Evolutionary conservation across 2,113 vertebrate species (phyloP), one percentile per base, ranked within the genome.

Genomic region (Raja brachyura): DNA sequence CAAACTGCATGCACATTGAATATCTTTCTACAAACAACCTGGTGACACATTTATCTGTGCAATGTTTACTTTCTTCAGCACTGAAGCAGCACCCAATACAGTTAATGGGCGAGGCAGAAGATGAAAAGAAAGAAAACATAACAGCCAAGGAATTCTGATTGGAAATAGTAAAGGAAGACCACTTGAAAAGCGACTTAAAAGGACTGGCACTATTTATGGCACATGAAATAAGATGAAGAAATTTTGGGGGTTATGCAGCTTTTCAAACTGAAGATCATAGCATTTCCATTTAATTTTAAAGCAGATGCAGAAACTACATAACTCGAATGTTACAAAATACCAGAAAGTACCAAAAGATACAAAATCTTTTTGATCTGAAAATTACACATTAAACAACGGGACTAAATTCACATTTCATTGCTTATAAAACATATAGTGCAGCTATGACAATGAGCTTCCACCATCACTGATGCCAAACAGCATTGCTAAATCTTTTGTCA

Each of bases 341-440:
- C 68, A 73, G 33, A 73, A 92, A 73, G 66, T 92, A 92, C 90
- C 33, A 74, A 92, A 92, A 92, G 90, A 92, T 92, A 92, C 9
- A 92, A 74, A 92, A 92, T 92, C 90, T 74, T 73, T 92, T 92
- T 28, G 66, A 92, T 92, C 90, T 2, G 90, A 70, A 92, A 73
- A 33, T 92, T 92, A 70, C 66, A 92, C 66, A 73, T 73, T 74
- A 74, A 74, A 39, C 88, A 92, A 92, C 33, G 73, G 28, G 90
- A 92, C 90, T 92, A 73, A 92, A 92, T 92, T 92, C 90, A 92
- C 90, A 92, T 92, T 92, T 92, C 90, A 92, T 92, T 74, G 90
- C 90, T 92, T 92, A 74, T 48, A 92, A 92, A 92, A 92, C 90
- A 92, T 70, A 70, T 92, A 92, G 68, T 73, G 66, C 90, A 54